These are phyloP conservation scores for Pristionchus japonicus DNA, from an alignment of 2,888 invertebrate species.

Conservation along the genomic window DNA sequence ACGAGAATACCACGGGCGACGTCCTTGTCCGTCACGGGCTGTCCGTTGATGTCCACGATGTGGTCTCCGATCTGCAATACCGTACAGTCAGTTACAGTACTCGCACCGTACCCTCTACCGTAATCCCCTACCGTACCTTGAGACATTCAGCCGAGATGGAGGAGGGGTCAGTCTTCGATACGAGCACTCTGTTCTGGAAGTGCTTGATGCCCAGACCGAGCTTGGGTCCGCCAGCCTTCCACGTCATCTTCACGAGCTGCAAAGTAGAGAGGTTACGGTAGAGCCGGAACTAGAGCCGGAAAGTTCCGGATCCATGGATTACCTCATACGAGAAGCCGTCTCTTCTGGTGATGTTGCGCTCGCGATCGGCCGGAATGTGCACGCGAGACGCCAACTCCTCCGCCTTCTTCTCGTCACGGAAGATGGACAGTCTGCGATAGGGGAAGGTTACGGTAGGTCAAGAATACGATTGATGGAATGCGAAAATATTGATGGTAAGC, in stretches of 20 bases:
- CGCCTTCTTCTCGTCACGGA: slow-evolving; percentile 53
- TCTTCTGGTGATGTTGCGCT: slow-evolving; percentile 55
- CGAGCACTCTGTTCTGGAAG: slow-evolving; percentile 58
- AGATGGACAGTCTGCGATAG: slow-evolving; percentile 10
- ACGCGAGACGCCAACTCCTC: slow-evolving; percentile 51
- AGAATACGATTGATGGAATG: neutral
- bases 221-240: slow-evolving; percentile 53
- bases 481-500: neutral
- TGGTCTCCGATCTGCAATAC: slow-evolving; percentile 52
- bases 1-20: slow-evolving; percentile 58
- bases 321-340: slow-evolving; percentile 58
- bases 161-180: slow-evolving; percentile 55
- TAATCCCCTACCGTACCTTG: slow-evolving; percentile 8
- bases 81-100: neutral
- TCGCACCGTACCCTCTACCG: neutral
- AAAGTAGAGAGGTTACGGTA: neutral
- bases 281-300: neutral
- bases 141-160: slow-evolving; percentile 52
- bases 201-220: slow-evolving; percentile 61
- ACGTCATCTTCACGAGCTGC: slow-evolving; percentile 55
- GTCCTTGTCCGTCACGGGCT: slow-evolving; percentile 60
- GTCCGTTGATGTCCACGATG: slow-evolving; percentile 56
- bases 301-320: neutral
- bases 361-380: slow-evolving; percentile 58
- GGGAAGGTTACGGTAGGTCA: neutral